These are phyloP conservation scores for Alosa alosa DNA, from an alignment of 2,113 vertebrate genomes.

Conservation along the genomic window DNA sequence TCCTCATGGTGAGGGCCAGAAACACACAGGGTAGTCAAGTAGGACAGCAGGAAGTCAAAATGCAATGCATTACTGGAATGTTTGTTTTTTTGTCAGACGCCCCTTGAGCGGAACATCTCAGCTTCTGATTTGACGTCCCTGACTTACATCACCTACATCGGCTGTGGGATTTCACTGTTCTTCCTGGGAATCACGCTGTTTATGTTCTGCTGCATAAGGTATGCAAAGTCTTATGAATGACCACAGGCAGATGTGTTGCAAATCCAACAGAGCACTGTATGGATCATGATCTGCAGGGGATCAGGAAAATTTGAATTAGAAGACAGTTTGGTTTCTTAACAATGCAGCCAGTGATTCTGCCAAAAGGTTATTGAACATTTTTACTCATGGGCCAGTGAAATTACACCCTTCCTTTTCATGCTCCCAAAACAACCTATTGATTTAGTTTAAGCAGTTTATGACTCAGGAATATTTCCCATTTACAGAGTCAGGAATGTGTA, in stretches of 20 bases:
- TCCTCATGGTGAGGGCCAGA: conserved; percentile 59
- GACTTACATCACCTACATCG: conserved; percentile 63
- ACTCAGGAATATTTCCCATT: too few species aligned
- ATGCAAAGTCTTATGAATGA: background rate
- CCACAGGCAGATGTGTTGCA: background rate
- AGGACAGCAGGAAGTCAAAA: background rate
- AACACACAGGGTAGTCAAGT: background rate
- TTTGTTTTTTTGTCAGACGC: conserved; percentile 40
- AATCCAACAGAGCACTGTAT: background rate
- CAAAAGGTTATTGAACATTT: background rate
- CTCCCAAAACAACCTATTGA: too few species aligned
- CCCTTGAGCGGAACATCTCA: conserved; percentile 35
- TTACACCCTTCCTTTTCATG: background rate
- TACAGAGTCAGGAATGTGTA: too few species aligned
- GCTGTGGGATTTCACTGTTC: conserved; percentile 69
- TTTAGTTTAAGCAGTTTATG: too few species aligned
- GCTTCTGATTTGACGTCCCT: conserved; percentile 52
- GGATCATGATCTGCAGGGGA: background rate
- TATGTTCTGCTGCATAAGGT: conserved; percentile 67
- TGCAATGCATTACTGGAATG: background rate
- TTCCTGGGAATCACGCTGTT: conserved; percentile 64
- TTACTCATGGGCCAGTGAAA: background rate
- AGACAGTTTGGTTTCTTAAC: background rate
- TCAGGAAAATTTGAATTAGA: background rate
- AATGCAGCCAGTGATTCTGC: background rate